Base-by-base conservation (phyloP, 2,797 vertebrate species). In the Threskiornis aethiopicus region DNA sequence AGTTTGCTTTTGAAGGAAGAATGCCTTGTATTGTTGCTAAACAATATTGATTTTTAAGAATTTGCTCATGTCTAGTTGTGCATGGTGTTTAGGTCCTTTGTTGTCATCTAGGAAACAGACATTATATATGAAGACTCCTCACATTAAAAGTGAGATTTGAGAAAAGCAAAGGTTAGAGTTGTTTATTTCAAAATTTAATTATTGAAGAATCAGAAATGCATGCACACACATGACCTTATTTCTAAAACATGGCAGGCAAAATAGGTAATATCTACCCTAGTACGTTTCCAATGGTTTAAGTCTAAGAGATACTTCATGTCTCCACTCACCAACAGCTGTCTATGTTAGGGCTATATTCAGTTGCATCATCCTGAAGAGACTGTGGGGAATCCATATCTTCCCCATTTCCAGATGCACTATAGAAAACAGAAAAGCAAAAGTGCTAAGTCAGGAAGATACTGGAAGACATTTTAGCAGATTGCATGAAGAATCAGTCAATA, bases 321-420 rank as follows among this genome's bases (percentile, higher is more conserved):
- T 39, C 22, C n/a, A 97, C 98, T 97, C 88, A 98, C 97, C 98
- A 97, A 33, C 97, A 98, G 3, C 97, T 98, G 26, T 98, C 98
- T 8, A 95, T 96, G 0, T 98, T 98, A 13, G 98, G 98, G 5
- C 98, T 98, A 3, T 98, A 98, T 26, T 98, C 98, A 37, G 98
- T 98, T 21, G 95, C 97, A 5, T 98, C 98, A 52, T 98, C 98
- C 83, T 98, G 98, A 57, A 98, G 97, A 39, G 98, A 98, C 54
- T 98, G 98, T 1, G 98, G 98, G 25, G 98, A 98, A 82, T 98
- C 98, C 97, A 98, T 98, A 88, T 98, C 98, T 25, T 98, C 98
- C 51, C 98, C 98, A 44, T 98, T 98, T 62, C 96, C 97, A 81
- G 98, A 96, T 2, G 97, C 29, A 61, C 98, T 98, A 25, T 0